Percentiles rank a stretch among this genome's conserved stretches.
Evolutionary conservation across 2,113 vertebrate species (phyloP).

Genomic region (Zosterops japonicus): DNA sequence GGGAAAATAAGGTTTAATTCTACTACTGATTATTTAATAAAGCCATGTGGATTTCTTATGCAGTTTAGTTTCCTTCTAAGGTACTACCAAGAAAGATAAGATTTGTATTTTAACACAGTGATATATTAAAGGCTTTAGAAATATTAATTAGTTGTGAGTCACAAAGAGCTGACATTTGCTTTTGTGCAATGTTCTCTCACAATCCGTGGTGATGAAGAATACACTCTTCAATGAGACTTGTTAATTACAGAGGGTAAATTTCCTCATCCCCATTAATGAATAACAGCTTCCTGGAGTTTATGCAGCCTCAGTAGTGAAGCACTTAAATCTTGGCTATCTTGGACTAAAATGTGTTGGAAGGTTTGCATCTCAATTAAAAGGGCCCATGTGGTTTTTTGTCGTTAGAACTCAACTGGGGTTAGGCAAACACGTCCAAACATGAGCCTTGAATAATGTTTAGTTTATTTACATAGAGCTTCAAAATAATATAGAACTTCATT

Average conservation of each 20-base stretch:
- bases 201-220: neutral
- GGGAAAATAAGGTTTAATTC: neutral
- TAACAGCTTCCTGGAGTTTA: neutral
- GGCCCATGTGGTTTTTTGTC: neutral
- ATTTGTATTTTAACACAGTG: neutral
- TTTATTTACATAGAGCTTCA: neutral
- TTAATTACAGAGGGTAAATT: neutral
- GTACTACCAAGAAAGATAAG: neutral
- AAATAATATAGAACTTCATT: neutral
- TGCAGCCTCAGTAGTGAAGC: neutral
- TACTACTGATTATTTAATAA: neutral
- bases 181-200: conserved; percentile 11
- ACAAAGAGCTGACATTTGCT: neutral
- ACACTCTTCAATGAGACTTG: neutral
- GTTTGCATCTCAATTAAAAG: neutral
- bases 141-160: conserved; percentile 24
- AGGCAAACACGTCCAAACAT: neutral
- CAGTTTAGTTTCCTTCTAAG: neutral
- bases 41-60: neutral
- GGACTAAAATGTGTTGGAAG: neutral
- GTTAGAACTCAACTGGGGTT: neutral
- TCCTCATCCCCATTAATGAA: neutral
- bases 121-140: neutral
- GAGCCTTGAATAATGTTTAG: neutral
- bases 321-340: neutral